Evolutionary conservation across 37 sponge, comb jelly and placozoan genomes (phyloP).

Genomic region (Beroe ovata): DNA sequence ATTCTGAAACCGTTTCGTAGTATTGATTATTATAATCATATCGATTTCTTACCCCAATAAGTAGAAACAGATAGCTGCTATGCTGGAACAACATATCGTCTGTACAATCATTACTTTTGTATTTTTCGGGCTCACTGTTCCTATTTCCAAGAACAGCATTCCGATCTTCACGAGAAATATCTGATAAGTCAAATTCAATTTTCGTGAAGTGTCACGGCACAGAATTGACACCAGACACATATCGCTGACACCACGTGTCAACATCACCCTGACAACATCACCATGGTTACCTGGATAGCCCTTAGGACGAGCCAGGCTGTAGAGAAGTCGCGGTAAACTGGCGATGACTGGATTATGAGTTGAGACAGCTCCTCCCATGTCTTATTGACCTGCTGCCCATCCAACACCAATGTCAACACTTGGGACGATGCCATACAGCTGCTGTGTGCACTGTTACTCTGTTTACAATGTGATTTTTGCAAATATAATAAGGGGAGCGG

Average conservation of each 20-base stretch:
- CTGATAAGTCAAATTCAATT: background rate
- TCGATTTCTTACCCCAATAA: constrained; percentile 25
- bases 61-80: constrained; percentile 55
- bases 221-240: background rate
- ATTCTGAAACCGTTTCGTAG: too few relatives aligned
- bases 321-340: background rate
- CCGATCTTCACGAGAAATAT: constrained; percentile 56
- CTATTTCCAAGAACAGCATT: constrained; percentile 54
- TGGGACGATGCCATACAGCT: background rate
- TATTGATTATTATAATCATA: too few relatives aligned
- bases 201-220: background rate
- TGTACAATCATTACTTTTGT: constrained; percentile 41
- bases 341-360: background rate
- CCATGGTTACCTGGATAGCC: constrained; percentile 46
- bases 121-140: constrained; percentile 33
- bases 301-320: constrained; percentile 33
- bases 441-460: too few relatives aligned
- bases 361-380: constrained; percentile 38
- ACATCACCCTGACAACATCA: too few relatives aligned
- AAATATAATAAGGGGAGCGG: too few relatives aligned
- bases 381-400: constrained; percentile 29
- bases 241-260: too few relatives aligned
- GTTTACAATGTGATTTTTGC: too few relatives aligned
- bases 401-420: constrained; percentile 14
- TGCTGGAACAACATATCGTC: constrained; percentile 4